Evolutionary conservation across 2,113 vertebrate species (phyloP).

Genomic region (Cyprinodon tularosa): DNA sequence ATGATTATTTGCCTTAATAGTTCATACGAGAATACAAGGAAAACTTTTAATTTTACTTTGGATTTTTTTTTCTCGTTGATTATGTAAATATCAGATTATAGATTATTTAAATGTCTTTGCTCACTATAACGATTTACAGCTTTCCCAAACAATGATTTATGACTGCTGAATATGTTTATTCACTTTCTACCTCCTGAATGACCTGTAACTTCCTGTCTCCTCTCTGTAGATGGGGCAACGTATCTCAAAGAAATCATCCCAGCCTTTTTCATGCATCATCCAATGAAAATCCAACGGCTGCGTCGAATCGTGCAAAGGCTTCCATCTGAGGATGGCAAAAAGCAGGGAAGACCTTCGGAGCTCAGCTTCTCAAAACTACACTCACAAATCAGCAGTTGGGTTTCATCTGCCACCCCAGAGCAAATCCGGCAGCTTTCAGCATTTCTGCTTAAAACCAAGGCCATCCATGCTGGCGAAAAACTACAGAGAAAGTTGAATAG

Average conservation of each 20-base stretch:
- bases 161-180: neutral
- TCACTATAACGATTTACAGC: neutral
- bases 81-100: too few relatives aligned
- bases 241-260: constrained; percentile 56
- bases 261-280: constrained; percentile 38
- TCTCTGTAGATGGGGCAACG: constrained; percentile 17
- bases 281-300: neutral
- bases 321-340: accelerated
- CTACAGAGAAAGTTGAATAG: constrained; percentile 34
- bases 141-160: neutral
- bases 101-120: too few relatives aligned
- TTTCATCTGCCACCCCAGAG: accelerated
- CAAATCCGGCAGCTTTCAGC: neutral
- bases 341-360: accelerated
- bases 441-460: accelerated
- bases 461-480: accelerated
- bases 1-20: too few relatives aligned
- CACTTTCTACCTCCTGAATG: neutral
- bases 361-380: neutral
- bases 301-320: constrained; percentile 29
- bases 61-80: too few relatives aligned
- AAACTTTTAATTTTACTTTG: too few relatives aligned
- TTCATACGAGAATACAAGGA: too few relatives aligned
- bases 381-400: neutral
- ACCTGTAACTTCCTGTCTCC: neutral